These are phyloP conservation scores for Battus philenor DNA, from an alignment of 1,140 invertebrate genomes.

Conservation along the genomic window DNA sequence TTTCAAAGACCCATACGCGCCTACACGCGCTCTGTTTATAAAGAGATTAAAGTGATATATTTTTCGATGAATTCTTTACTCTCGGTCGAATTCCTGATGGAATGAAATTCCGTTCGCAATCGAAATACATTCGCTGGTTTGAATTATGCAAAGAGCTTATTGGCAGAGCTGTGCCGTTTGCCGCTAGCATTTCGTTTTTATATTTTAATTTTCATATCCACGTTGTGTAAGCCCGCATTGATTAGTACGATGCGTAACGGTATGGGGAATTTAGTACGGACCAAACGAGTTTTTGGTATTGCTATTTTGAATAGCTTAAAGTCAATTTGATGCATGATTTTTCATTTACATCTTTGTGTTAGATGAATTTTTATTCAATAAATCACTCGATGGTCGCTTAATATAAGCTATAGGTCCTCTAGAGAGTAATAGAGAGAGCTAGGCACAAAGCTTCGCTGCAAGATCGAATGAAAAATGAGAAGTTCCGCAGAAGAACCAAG, in stretches of 20 bases:
- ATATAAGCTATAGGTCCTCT: neutral
- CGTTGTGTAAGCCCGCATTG: slow-evolving; percentile 3
- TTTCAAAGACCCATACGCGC: neutral
- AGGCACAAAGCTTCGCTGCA: no score
- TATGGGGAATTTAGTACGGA: neutral
- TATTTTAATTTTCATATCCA: slow-evolving; percentile 16
- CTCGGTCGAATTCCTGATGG: slow-evolving; percentile 48
- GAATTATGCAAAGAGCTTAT: slow-evolving; percentile 68
- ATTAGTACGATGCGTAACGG: slow-evolving; percentile 11
- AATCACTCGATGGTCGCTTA: neutral
- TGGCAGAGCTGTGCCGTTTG: slow-evolving; percentile 43
- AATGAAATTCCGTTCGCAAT: slow-evolving; percentile 53
- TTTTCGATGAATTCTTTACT: slow-evolving; percentile 32
- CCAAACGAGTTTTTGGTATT: slow-evolving; percentile 1
- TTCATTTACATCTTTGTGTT: no score
- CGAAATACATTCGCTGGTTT: slow-evolving; percentile 59
- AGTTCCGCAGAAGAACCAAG: no score
- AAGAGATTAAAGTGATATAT: slow-evolving; percentile 41
- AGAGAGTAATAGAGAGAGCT: no score
- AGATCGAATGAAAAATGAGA: no score
- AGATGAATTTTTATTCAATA: neutral
- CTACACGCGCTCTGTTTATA: slow-evolving; percentile 31
- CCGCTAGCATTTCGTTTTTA: slow-evolving; percentile 33
- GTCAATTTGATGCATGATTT: no score
- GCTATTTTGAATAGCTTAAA: no score